Evolutionary conservation across 2,888 invertebrate genomes (phyloP).

Genomic region (Dermolepida albohirtum): DNA sequence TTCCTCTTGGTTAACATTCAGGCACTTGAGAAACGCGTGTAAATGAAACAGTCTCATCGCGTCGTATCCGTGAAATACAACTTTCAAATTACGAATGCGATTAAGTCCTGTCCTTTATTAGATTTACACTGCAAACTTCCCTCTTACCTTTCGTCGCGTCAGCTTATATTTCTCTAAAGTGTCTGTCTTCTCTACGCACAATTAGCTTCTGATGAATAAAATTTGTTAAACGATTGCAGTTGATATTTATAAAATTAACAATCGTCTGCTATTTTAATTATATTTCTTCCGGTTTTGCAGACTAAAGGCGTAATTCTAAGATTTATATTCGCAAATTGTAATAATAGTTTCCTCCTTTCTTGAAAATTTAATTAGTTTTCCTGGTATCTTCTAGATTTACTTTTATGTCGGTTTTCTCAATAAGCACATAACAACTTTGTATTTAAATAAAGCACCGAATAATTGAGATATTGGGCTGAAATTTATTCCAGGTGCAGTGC

Average conservation of each 20-base stretch:
- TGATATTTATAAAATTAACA: constrained; percentile 23
- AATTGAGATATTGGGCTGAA: too few species aligned
- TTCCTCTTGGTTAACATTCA: constrained; percentile 48
- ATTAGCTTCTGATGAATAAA: constrained; percentile 17
- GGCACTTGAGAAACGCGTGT: constrained; percentile 48
- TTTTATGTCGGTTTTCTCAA: too few species aligned
- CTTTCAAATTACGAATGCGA: constrained; percentile 49
- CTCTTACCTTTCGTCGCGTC: constrained; percentile 24
- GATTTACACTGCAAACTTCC: constrained; percentile 39
- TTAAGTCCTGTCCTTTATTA: constrained; percentile 47
- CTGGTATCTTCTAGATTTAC: too few species aligned
- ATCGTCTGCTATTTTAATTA: too few species aligned
- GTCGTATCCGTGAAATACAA: constrained; percentile 46
- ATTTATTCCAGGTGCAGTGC: too few species aligned
- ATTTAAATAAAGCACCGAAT: too few species aligned
- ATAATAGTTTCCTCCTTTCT: too few species aligned
- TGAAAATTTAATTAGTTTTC: too few species aligned
- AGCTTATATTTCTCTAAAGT: constrained; percentile 26
- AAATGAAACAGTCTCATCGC: constrained; percentile 51
- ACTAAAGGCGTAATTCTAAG: too few species aligned
- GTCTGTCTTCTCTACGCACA: constrained; percentile 12
- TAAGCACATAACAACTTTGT: too few species aligned
- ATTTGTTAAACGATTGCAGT: constrained; percentile 20
- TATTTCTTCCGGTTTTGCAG: too few species aligned
- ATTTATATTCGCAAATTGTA: too few species aligned